Percentiles rank a stretch among this genome's conserved stretches.
These are phyloP conservation scores for Anisognathus igniventris DNA, from an alignment of 2,797 vertebrate species.

Conservation along the genomic window DNA sequence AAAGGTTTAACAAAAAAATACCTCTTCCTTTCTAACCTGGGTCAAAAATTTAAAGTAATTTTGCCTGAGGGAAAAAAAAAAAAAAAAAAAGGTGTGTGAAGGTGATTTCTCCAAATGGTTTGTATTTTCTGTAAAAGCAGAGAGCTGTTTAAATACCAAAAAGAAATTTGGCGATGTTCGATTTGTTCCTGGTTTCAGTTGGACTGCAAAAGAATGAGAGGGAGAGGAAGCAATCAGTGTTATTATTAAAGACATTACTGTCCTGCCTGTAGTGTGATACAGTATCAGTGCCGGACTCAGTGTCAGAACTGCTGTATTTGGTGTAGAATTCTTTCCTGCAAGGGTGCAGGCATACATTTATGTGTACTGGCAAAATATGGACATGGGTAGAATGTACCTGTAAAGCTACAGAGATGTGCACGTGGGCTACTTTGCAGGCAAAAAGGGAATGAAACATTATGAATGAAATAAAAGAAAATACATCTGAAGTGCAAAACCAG, in stretches of 20 bases:
- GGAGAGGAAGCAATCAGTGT: neutral
- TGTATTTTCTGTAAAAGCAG: constrained; percentile 6
- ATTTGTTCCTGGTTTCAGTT: neutral
- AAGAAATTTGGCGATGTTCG: neutral
- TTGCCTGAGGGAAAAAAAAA: neutral
- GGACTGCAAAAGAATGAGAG: constrained; percentile 5
- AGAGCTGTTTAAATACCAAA: constrained; percentile 25
- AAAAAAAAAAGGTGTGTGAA: neutral
- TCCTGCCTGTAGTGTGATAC: neutral
- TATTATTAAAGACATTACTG: neutral
- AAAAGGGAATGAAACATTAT: neutral
- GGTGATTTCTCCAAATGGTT: neutral
- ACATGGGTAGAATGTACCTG: neutral
- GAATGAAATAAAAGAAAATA: neutral
- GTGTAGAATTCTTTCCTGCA: neutral
- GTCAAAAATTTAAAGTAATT: neutral
- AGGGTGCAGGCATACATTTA: neutral
- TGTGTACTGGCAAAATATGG: neutral
- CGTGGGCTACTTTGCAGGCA: neutral
- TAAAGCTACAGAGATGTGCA: neutral
- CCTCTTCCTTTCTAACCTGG: neutral
- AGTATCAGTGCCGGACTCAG: neutral
- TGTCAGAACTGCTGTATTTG: neutral
- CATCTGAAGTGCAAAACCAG: neutral
- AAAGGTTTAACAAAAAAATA: neutral